phyloP scores from a whole-genome alignment of 35 echinoderm and acorn worm species.

The Ophiothrix spiculata region DNA sequence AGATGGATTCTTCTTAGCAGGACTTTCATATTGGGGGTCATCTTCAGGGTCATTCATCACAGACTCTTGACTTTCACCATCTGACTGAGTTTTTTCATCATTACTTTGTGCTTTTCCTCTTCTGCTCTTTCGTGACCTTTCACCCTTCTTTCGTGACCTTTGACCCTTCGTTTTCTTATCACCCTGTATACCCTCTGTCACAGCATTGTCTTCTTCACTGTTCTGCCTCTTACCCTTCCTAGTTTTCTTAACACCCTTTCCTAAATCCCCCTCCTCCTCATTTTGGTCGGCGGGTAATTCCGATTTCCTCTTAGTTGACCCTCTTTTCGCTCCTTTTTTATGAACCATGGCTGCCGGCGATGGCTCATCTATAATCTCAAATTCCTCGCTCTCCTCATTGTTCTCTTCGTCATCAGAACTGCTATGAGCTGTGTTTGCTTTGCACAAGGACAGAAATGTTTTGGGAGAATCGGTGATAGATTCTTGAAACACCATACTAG shows the following conservation, averaged over 20 bases:
- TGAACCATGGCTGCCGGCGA: not conserved
- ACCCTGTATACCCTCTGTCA: not conserved
- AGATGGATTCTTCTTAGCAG: too few species aligned
- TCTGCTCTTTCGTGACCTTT: not conserved
- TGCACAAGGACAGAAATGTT: not conserved
- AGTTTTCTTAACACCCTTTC: not conserved
- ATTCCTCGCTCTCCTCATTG: slow-evolving; percentile 33
- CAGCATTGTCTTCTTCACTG: not conserved
- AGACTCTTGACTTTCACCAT: too few species aligned
- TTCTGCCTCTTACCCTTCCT: not conserved
- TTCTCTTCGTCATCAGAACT: not conserved
- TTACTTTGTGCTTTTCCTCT: slow-evolving; percentile 15
- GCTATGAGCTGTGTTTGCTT: not conserved
- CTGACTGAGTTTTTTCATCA: not conserved
- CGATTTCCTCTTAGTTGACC: not conserved
- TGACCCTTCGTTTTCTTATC: not conserved
- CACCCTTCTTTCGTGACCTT: not conserved
- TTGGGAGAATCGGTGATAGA: not conserved
- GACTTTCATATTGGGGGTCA: too few species aligned
- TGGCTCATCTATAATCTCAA: slow-evolving; percentile 37
- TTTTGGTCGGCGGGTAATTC: not conserved
- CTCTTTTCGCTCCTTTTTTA: not conserved
- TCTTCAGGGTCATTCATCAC: too few species aligned
- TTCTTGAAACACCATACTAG: too few species aligned
- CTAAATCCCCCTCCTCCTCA: not conserved